Base-by-base conservation (phyloP, 1,140 invertebrate species). In the Thaumatotibia leucotreta region DNA sequence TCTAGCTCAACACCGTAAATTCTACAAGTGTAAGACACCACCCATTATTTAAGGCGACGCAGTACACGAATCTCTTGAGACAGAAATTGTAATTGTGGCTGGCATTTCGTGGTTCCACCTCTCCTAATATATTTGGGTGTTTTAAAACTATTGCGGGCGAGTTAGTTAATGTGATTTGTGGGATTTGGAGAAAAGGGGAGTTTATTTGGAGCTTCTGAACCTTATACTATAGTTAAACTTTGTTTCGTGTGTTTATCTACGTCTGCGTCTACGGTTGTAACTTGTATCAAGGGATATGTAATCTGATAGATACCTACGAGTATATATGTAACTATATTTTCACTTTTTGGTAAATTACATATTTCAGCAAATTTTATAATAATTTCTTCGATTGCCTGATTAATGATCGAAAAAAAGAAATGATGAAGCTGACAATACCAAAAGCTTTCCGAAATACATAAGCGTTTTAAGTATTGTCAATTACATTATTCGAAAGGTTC, bases 21-120 rank as follows among this genome's bases (percentile, higher is more conserved):
- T 58, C 11, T 31, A 27, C 24, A 49, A 17, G 11, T 14, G 52
- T 58, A 58, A 58, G 24, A 58, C 17, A 58, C 52, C 27, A 14
- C 27, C 24, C 52, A 58, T 58, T 58, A 58, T 58, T 58, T 31
- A 58, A 58, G 52, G 24, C 52, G 52, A 58, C n/a, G 52, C 14
- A 10, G 27, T 29, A 58, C 39, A 27, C 52, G 52, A 31, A 58
- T 58, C 52, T 58, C 52, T 58, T 58, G 52, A 58, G 52, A 58
- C 52, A 58, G 52, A 27, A 29, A 58, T 58, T 58, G 52, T 58
- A 58, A 58, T 58, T 58, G 52, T 58, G 52, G 52, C 11, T 58
- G 24, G 52, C 39, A 27, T 58, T 58, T 29, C 11, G 24, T 14
- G 24, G 39, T 14, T 49, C 11, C 39, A 17, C 39, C 11, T 17